Evolutionary conservation across 2,113 vertebrate species (phyloP).

Genomic region (Elaphurus davidianus): DNA sequence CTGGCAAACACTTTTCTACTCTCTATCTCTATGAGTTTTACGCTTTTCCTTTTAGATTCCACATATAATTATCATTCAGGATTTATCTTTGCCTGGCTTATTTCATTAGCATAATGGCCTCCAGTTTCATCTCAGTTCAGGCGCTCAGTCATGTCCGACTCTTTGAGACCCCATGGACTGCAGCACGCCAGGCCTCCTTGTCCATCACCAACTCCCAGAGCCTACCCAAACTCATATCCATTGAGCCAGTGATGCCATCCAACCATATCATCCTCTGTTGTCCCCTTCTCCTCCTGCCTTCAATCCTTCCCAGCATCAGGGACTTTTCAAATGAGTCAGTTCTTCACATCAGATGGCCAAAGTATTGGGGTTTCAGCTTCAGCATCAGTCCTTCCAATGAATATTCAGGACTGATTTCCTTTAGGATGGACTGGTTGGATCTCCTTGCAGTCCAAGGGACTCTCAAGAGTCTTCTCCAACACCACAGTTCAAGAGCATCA

Average conservation of each 20-base stretch:
- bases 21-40: not conserved
- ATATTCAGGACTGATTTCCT: not conserved
- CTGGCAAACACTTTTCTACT: not conserved
- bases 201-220: not conserved
- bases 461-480: not conserved
- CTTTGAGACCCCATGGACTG: not conserved
- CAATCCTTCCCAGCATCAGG: not conserved
- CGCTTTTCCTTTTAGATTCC: not conserved
- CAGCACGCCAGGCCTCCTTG: not conserved
- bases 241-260: not conserved
- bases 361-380: not conserved
- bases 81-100: not conserved
- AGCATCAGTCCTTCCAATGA: not conserved
- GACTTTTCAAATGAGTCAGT: not conserved
- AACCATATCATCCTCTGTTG: not conserved
- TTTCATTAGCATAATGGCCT: not conserved
- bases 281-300: not conserved
- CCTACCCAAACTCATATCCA: not conserved
- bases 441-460: not conserved
- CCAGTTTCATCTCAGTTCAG: not conserved
- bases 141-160: fast-evolving
- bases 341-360: not conserved
- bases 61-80: not conserved
- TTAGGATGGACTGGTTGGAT: not conserved
- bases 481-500: not conserved